phyloP scores from a whole-genome alignment of 1,140 invertebrate genomes.

The Ridgeia piscesae region DNA sequence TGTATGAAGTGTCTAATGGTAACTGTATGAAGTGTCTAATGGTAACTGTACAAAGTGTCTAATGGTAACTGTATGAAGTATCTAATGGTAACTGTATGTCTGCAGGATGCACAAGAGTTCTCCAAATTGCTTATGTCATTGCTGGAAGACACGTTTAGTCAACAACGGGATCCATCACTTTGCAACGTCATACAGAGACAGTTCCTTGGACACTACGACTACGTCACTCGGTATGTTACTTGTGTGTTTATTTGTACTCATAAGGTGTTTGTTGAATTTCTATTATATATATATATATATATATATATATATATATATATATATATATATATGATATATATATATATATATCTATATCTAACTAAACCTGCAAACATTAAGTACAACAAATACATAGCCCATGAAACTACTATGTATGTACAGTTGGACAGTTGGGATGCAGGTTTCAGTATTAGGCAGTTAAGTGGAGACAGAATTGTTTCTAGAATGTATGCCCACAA shows the following conservation, averaged over 20 bases:
- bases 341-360: too few species aligned
- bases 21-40: conserved; percentile 23
- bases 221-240: conserved; percentile 65
- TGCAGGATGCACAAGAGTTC: conserved; percentile 76
- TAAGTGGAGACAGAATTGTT: neutral
- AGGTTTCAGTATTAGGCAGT: conserved; percentile 30
- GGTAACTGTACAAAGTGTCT: conserved; percentile 20
- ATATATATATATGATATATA: too few species aligned
- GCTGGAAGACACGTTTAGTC: conserved; percentile 63
- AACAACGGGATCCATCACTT: conserved; percentile 56
- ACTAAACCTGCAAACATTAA: too few species aligned
- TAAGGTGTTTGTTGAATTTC: neutral
- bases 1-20: conserved; percentile 21
- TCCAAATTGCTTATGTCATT: conserved; percentile 70
- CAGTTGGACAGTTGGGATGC: neutral
- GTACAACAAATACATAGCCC: too few species aligned
- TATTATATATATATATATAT: too few species aligned
- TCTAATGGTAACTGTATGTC: conserved; percentile 21
- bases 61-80: conserved; percentile 19
- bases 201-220: conserved; percentile 68
- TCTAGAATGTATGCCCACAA: neutral
- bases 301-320: too few species aligned
- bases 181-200: conserved; percentile 65
- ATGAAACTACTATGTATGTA: neutral
- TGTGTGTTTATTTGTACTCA: conserved; percentile 17